Evolutionary conservation across 2,113 vertebrate species (phyloP).

Genomic region (Rhizomys pruinosus): DNA sequence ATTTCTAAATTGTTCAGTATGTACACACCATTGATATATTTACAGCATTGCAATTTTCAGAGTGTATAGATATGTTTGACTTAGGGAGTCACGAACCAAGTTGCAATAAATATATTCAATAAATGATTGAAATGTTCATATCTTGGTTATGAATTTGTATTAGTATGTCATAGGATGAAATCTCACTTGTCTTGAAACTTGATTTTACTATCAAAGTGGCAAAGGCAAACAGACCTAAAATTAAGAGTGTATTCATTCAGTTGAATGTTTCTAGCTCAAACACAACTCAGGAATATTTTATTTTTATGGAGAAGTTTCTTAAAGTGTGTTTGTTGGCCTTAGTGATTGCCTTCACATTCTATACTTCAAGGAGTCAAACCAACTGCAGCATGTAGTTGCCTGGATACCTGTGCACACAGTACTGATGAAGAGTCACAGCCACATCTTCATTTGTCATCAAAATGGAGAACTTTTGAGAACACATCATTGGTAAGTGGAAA

Average conservation of each 20-base stretch:
- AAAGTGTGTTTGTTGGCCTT: slow-evolving; percentile 40
- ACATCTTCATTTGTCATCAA: slow-evolving; percentile 39
- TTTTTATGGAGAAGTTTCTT: slow-evolving; percentile 5
- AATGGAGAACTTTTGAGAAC: slow-evolving; percentile 39
- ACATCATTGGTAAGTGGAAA: neutral
- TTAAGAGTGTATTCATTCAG: slow-evolving; percentile 30
- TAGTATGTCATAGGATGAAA: neutral
- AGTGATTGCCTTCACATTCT: slow-evolving; percentile 23
- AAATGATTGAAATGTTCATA: slow-evolving; percentile 3
- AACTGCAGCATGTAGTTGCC: neutral
- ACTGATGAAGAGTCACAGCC: neutral
- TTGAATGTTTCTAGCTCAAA: neutral
- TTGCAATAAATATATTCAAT: neutral
- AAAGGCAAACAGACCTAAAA: slow-evolving; percentile 56
- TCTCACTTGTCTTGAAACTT: neutral
- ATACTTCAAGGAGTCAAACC: neutral
- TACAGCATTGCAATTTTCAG: neutral
- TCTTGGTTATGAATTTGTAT: neutral
- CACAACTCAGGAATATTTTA: slow-evolving; percentile 20
- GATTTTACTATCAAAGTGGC: neutral
- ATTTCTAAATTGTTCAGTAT: neutral
- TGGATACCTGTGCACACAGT: neutral
- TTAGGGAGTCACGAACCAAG: neutral
- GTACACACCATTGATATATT: neutral
- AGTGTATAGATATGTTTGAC: neutral